These are phyloP conservation scores for Ondatra zibethicus DNA, from an alignment of 2,113 vertebrate species.

Conservation along the genomic window DNA sequence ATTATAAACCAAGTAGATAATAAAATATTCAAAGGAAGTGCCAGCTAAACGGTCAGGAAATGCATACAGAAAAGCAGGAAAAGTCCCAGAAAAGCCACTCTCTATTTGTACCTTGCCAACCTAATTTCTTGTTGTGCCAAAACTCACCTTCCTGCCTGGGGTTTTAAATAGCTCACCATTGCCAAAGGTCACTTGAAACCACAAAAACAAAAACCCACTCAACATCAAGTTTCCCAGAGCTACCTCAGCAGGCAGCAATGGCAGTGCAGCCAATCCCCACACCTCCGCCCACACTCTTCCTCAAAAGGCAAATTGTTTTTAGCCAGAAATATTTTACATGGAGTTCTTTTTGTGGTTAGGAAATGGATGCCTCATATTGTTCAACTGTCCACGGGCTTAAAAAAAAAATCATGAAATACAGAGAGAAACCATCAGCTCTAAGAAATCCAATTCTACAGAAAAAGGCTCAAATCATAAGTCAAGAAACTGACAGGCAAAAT, in stretches of 20 bases:
- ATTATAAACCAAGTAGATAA: slow-evolving; percentile 76
- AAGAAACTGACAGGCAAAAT: slow-evolving; percentile 51
- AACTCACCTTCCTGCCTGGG: slow-evolving; percentile 38
- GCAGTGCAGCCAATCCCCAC: accelerated
- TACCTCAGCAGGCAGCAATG: background rate
- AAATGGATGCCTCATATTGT: background rate
- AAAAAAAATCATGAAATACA: background rate
- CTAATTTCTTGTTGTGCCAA: slow-evolving; percentile 35
- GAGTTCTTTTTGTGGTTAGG: slow-evolving; percentile 36
- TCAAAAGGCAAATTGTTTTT: background rate
- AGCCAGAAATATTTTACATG: background rate
- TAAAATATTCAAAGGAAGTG: slow-evolving; percentile 74
- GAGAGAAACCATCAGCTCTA: background rate
- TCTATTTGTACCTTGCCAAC: background rate
- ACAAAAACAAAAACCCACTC: slow-evolving; percentile 56
- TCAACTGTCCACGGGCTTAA: background rate
- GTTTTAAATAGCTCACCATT: slow-evolving; percentile 51
- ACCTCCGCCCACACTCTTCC: background rate
- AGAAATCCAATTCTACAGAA: background rate
- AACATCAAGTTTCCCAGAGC: background rate
- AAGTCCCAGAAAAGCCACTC: background rate
- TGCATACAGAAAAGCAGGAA: background rate
- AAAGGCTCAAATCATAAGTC: slow-evolving; percentile 7
- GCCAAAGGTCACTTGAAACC: slow-evolving; percentile 67
- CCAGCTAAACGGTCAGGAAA: slow-evolving; percentile 67